Percentiles rank a stretch among this genome's conserved stretches.
phyloP scores from a whole-genome alignment of 2,797 vertebrate species.

The Atherinosoma microstoma region DNA sequence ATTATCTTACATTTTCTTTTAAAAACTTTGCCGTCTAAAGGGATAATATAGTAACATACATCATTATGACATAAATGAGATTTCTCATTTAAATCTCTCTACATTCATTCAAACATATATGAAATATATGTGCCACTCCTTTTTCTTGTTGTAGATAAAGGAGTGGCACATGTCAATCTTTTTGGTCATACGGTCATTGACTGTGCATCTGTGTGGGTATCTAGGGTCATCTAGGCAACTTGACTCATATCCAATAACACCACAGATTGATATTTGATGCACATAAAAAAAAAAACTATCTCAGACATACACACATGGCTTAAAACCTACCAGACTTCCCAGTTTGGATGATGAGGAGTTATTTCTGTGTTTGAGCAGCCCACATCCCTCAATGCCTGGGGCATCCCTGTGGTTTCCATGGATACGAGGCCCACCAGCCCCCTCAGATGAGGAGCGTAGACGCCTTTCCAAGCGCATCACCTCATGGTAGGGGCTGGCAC shows the following conservation, averaged over 20 bases:
- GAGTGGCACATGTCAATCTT: too few relatives aligned
- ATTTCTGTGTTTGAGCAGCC: constrained; percentile 90
- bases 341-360: constrained; percentile 96
- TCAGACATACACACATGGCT: constrained; percentile 3
- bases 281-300: not conserved
- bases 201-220: not conserved
- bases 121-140: too few relatives aligned
- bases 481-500: constrained; percentile 91
- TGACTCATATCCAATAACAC: not conserved
- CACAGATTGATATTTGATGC: not conserved
- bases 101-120: too few relatives aligned
- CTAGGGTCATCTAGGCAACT: too few relatives aligned
- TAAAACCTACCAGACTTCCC: constrained; percentile 92
- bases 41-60: too few relatives aligned
- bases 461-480: constrained; percentile 91
- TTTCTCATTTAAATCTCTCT: too few relatives aligned
- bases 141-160: too few relatives aligned
- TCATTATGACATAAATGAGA: too few relatives aligned
- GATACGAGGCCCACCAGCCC: constrained; percentile 91
- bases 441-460: constrained; percentile 95
- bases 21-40: too few relatives aligned
- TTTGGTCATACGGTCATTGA: not conserved
- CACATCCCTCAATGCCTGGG: constrained; percentile 83
- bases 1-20: too few relatives aligned
- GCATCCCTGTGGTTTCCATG: constrained; percentile 90